A percentile compares a stretch with the other conserved stretches of the same genome.
Conservation (phyloP, 2,888 invertebrate genomes). For the Drosophila recens region DNA sequence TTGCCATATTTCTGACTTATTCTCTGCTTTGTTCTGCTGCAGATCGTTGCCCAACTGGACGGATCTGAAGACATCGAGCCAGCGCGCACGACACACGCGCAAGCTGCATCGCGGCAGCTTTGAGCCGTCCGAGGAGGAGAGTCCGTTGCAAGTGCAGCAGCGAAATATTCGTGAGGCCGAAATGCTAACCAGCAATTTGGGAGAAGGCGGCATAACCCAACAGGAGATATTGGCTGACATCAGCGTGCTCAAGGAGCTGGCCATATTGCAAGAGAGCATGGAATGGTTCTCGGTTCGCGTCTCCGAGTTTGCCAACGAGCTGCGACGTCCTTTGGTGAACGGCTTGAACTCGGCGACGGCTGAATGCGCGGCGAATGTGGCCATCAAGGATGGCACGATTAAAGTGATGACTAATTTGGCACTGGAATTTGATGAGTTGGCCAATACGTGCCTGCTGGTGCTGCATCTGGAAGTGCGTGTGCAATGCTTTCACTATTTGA, state of each 20-base stretch:
- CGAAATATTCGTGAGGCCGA: constrained; percentile 95
- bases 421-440: constrained; percentile 93
- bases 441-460: constrained; percentile 95
- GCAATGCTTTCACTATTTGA: constrained; percentile 97
- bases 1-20: neutral
- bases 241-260: constrained; percentile 92
- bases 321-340: constrained; percentile 86
- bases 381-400: constrained; percentile 87
- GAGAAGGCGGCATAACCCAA: constrained; percentile 93
- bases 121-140: constrained; percentile 89
- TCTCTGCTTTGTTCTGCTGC: neutral
- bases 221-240: constrained; percentile 95
- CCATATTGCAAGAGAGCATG: constrained; percentile 96
- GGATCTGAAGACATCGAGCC: constrained; percentile 87
- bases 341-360: constrained; percentile 76
- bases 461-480: constrained; percentile 97
- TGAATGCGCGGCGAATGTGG: constrained; percentile 79
- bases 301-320: constrained; percentile 87
- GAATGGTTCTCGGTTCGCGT: constrained; percentile 92
- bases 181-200: constrained; percentile 95
- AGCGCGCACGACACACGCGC: constrained; percentile 73
- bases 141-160: constrained; percentile 91
- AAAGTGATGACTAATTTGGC: constrained; percentile 90
- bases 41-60: constrained; percentile 93
- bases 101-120: constrained; percentile 83